Evolutionary conservation across 2,888 invertebrate species (phyloP).

Genomic region (Lomographa bimaculata): DNA sequence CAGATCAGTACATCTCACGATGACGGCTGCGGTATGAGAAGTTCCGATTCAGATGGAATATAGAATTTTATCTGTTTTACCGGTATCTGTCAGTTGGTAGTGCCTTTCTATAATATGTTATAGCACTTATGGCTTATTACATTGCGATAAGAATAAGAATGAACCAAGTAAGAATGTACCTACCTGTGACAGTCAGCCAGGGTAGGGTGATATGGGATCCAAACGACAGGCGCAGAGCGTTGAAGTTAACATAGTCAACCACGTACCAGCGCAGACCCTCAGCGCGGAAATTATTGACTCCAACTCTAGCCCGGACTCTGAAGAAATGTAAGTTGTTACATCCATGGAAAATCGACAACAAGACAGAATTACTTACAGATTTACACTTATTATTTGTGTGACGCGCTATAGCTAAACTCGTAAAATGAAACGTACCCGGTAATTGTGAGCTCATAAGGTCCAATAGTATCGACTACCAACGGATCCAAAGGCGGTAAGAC

Average conservation of each 20-base stretch:
- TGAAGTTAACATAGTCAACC: conserved; percentile 48
- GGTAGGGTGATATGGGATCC: conserved; percentile 48
- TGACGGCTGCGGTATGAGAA: too few species aligned
- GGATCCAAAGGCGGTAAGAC: conserved; percentile 52
- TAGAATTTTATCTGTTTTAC: too few species aligned
- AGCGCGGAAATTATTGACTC: conserved; percentile 38
- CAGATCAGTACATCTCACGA: too few species aligned
- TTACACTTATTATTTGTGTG: too few species aligned
- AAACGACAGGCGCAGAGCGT: conserved; percentile 44
- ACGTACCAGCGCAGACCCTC: conserved; percentile 56
- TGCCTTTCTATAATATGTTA: too few species aligned
- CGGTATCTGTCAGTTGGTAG: too few species aligned
- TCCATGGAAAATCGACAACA: conserved; percentile 4
- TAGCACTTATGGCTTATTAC: too few species aligned
- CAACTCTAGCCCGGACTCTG: conserved; percentile 38
- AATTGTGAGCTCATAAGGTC: conserved; percentile 39
- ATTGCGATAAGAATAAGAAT: too few species aligned
- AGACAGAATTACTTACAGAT: too few species aligned
- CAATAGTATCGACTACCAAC: conserved; percentile 38
- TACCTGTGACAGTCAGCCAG: conserved; percentile 49
- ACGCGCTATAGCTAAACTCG: too few species aligned
- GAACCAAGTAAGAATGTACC: too few species aligned
- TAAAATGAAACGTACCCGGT: conserved; percentile 50
- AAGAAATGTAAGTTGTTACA: conserved; percentile 1
- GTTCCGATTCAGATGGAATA: too few species aligned